Evolutionary conservation across 2,113 vertebrate genomes (phyloP).

Genomic region (Antennarius striatus): DNA sequence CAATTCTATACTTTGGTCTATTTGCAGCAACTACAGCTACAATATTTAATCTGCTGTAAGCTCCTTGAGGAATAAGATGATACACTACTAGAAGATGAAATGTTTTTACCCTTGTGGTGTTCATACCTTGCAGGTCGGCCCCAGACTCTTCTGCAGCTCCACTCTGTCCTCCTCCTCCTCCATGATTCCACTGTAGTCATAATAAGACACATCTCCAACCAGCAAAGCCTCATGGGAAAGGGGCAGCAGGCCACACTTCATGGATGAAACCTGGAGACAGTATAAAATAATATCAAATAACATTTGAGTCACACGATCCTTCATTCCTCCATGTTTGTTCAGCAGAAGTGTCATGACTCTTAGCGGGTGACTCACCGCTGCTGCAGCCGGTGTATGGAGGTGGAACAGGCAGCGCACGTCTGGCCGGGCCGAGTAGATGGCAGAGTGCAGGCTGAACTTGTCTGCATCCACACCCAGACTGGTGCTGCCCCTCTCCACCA

Average conservation of each 20-base stretch:
- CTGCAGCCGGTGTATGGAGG: constrained; percentile 88
- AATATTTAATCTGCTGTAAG: constrained; percentile 15
- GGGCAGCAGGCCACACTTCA: constrained; percentile 92
- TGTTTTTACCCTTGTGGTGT: background rate
- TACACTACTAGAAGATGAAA: too few relatives aligned
- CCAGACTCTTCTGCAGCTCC: constrained; percentile 93
- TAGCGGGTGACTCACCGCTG: constrained; percentile 83
- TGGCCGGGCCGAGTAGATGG: constrained; percentile 91
- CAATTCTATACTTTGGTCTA: too few relatives aligned
- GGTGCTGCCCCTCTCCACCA: constrained; percentile 92
- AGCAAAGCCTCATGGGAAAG: constrained; percentile 93
- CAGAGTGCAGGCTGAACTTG: constrained; percentile 91
- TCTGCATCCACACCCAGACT: constrained; percentile 83
- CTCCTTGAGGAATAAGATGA: too few relatives aligned
- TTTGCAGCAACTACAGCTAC: constrained; percentile 3
- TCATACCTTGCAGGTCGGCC: constrained; percentile 93
- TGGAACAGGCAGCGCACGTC: constrained; percentile 89
- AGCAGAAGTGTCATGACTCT: background rate
- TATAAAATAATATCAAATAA: background rate
- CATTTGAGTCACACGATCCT: too few relatives aligned
- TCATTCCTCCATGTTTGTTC: too few relatives aligned
- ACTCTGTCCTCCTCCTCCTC: constrained; percentile 90
- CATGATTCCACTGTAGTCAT: constrained; percentile 90
- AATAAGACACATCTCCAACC: constrained; percentile 91
- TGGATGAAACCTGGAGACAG: constrained; percentile 87